Evolutionary conservation across 2,888 invertebrate species (phyloP).

Genomic region (Noctua fimbriata): DNA sequence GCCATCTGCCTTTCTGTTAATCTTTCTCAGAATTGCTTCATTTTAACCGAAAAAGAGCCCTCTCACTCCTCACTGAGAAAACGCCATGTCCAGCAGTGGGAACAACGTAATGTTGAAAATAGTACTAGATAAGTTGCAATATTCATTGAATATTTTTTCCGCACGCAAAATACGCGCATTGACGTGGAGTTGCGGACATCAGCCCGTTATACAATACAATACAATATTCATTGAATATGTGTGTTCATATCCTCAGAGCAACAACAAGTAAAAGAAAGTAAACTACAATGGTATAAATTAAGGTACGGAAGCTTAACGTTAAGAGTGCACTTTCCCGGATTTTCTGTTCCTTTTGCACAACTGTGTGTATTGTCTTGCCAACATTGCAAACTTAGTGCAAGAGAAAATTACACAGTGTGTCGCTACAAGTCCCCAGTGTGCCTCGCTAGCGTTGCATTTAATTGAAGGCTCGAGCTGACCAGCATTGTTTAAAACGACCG

Average conservation of each 20-base stretch:
- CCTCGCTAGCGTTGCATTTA: conserved; percentile 68
- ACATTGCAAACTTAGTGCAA: conserved; percentile 36
- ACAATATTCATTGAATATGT: background rate
- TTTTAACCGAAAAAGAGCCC: background rate
- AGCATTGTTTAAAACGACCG: conserved; percentile 66
- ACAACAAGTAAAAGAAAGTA: background rate
- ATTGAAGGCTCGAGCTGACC: conserved; percentile 67
- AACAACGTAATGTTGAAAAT: too few species aligned
- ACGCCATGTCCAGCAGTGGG: background rate
- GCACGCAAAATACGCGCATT: too few species aligned
- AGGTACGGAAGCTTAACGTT: background rate
- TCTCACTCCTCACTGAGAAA: background rate
- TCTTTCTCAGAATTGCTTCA: background rate
- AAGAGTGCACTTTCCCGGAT: background rate
- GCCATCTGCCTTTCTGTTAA: background rate
- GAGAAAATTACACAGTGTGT: conserved; percentile 55
- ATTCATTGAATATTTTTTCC: too few species aligned
- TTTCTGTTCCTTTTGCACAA: conserved; percentile 20
- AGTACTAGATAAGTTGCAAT: background rate
- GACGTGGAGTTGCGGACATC: too few species aligned
- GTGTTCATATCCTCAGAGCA: background rate
- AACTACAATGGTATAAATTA: background rate
- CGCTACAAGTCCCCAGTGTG: conserved; percentile 33
- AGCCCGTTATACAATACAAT: too few species aligned
- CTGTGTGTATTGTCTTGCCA: conserved; percentile 32